These are phyloP conservation scores for Hemaris fuciformis DNA, from an alignment of 2,888 invertebrate genomes.

Conservation along the genomic window DNA sequence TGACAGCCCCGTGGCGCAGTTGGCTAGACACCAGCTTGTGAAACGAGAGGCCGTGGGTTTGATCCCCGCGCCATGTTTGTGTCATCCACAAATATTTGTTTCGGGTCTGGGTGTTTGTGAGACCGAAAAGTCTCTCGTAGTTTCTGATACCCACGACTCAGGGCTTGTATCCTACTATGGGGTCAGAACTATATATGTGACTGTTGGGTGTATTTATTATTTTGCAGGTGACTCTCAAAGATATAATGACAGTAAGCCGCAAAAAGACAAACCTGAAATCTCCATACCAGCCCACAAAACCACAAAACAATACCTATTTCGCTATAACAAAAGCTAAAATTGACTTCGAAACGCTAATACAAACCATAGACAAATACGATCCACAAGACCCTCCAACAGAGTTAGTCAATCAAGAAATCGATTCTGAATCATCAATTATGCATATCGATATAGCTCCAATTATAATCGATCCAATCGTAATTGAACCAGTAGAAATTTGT, in stretches of 20 bases:
- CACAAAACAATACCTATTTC: not conserved
- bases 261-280: conserved; percentile 1
- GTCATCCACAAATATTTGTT: not conserved
- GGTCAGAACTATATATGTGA: too few relatives aligned
- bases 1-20: too few relatives aligned
- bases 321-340: not conserved
- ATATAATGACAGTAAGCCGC: conserved; percentile 5
- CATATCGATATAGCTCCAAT: conserved; percentile 8
- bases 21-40: too few relatives aligned
- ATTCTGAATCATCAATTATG: not conserved
- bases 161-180: too few relatives aligned
- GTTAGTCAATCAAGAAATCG: not conserved
- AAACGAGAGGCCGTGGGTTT: too few relatives aligned
- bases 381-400: not conserved
- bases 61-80: too few relatives aligned
- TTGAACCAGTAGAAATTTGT: not conserved
- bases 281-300: not conserved
- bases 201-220: too few relatives aligned
- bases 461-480: too few relatives aligned
- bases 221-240: conserved; percentile 9
- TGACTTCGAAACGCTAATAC: not conserved
- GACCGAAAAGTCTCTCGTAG: too few relatives aligned
- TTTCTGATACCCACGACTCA: too few relatives aligned
- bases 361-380: not conserved
- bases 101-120: not conserved